Evolutionary conservation across 2,113 vertebrate genomes (phyloP).

Genomic region (Dermatemys mawii): DNA sequence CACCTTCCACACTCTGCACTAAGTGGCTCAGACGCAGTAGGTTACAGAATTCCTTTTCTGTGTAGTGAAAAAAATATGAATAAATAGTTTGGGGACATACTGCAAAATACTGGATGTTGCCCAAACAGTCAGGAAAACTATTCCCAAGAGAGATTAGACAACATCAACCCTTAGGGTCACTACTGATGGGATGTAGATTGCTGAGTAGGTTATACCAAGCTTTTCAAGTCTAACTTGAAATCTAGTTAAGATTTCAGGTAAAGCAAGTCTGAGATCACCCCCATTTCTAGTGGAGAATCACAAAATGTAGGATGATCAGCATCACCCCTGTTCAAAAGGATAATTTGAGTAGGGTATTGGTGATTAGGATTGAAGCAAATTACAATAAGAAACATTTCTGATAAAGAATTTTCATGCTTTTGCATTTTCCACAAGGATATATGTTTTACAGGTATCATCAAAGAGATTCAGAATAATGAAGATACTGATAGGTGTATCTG

Average conservation of each 20-base stretch:
- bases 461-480: conserved; percentile 29
- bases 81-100: not conserved
- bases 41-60: not conserved
- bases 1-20: not conserved
- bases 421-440: not conserved
- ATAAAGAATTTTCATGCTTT: not conserved
- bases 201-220: not conserved
- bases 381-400: not conserved
- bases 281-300: not conserved
- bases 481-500: not conserved
- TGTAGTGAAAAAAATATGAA: not conserved
- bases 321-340: not conserved
- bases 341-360: not conserved
- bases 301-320: not conserved
- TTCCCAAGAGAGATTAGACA: not conserved
- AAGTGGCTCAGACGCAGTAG: not conserved
- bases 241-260: not conserved
- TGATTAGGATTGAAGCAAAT: not conserved
- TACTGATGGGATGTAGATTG: not conserved
- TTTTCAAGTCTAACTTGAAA: not conserved
- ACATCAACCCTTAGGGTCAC: not conserved
- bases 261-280: not conserved
- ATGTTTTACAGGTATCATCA: not conserved
- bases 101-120: not conserved
- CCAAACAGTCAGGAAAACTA: not conserved